Evolutionary conservation across 2,888 invertebrate species (phyloP), one percentile per base, ranked within the genome.

Genomic region (Drosophila macrothrix): DNA sequence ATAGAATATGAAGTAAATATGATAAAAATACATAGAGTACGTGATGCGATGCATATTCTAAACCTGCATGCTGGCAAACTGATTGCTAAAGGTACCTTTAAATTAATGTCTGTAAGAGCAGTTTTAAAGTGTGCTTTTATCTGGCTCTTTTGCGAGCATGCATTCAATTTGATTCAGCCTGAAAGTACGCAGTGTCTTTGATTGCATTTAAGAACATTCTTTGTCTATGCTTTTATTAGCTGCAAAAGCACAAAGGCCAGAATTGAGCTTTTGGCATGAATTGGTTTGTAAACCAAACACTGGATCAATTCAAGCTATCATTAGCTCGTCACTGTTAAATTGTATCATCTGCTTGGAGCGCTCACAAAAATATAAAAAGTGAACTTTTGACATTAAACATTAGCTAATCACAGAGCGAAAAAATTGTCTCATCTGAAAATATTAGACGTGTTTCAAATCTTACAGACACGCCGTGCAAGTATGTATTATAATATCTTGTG

Each of bases 81-180:
- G 46, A 4, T 46, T 25, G 46, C 5, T 1, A 0, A 43, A 43
- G 22, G 6, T 22, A 9, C 46, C 25, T 28, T 25, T 12, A 50
- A 29, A 29, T 29, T 50, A 46, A 19, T 12, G 50, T 5, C 9
- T 53, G 31, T 10, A 16, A 16, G 25, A 9, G 25, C 16, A 22
- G 39, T n/a, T n/a, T 4, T 4, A 28, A 43, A 56, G 55, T 56
- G 39, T 37, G 39, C 55, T 46, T 16, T 46, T 46, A 46, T 9
- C 46, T 9, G 25, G 16, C 14, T 46, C 9, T 2, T 16, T 46
- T 46, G 16, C 16, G 25, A 46, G 9, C 16, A 46, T 46, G 25
- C 25, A 46, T 46, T 25, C 25, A 46, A 46, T 46, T 46, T 46
- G 25, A 46, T 16, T 33, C 16, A 35, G 37, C 37, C 37, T 6